phyloP scores from a whole-genome alignment of 2,888 invertebrate species.

The Thumatha senex region DNA sequence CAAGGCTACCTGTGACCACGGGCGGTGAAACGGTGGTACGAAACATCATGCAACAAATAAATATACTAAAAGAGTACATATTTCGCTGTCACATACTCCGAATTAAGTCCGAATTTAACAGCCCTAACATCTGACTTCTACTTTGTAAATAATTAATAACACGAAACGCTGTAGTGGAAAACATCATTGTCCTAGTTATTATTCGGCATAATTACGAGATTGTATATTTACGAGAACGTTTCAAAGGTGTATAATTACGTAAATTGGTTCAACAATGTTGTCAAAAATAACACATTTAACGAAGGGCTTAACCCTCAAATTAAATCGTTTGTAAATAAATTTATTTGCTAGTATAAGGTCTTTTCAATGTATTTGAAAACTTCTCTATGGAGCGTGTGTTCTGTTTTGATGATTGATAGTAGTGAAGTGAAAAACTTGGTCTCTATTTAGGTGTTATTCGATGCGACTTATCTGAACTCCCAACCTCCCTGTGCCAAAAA shows the following conservation, averaged over 20 bases:
- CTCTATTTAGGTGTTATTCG: no score
- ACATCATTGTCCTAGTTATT: constrained; percentile 13
- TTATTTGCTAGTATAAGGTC: not conserved
- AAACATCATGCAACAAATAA: no score
- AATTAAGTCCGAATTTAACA: not conserved
- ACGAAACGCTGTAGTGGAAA: constrained; percentile 9
- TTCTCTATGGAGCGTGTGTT: no score
- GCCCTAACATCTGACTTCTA: constrained; percentile 4
- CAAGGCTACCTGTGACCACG: no score
- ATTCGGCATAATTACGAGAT: constrained; percentile 8
- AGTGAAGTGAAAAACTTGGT: no score
- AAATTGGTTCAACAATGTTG: constrained; percentile 3
- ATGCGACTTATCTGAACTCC: no score
- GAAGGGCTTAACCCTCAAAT: not conserved
- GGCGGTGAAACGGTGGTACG: no score
- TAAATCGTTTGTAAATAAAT: not conserved
- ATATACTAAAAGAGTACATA: no score
- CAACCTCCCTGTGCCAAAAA: no score
- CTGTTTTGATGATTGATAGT: no score
- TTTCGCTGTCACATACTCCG: no score
- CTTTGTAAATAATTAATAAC: constrained; percentile 13
- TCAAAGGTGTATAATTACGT: not conserved
- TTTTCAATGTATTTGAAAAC: no score
- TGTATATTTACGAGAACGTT: constrained; percentile 4
- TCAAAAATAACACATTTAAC: constrained; percentile 6